These are phyloP conservation scores for Ambastaia sidthimunki DNA, from an alignment of 2,797 vertebrate species.

Conservation along the genomic window DNA sequence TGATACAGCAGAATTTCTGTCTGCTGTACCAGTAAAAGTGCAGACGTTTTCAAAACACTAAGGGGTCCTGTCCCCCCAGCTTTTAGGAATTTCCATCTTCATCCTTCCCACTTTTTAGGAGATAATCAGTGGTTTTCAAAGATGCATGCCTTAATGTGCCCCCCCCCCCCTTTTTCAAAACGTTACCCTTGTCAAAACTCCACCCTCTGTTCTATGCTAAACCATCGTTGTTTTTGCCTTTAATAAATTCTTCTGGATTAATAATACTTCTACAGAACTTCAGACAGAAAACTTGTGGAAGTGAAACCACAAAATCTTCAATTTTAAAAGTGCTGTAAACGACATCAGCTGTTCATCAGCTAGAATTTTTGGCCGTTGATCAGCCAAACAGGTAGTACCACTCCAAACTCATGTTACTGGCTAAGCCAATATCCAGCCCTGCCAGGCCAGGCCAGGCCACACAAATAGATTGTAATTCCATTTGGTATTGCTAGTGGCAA, in stretches of 20 bases:
- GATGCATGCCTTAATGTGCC: not conserved
- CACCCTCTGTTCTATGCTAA: conserved; percentile 10
- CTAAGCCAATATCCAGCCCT: not conserved
- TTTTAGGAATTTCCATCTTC: not conserved
- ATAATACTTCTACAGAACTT: conserved; percentile 52
- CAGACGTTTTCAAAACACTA: conserved; percentile 35
- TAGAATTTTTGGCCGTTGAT: no score
- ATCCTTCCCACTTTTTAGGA: not conserved
- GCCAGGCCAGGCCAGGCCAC: not conserved
- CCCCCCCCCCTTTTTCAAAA: not conserved
- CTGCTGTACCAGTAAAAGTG: conserved; percentile 34
- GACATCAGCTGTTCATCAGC: no score
- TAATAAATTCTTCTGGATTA: conserved; percentile 47
- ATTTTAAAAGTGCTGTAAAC: not conserved
- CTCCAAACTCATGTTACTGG: no score
- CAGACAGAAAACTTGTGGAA: conserved; percentile 6
- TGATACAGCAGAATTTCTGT: conserved; percentile 18
- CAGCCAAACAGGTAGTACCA: no score
- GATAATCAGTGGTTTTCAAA: not conserved
- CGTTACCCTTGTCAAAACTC: no score
- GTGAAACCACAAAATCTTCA: not conserved
- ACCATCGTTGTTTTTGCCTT: conserved; percentile 42
- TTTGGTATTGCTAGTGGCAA: no score
- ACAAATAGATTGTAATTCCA: not conserved
- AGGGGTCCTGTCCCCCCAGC: not conserved